These are phyloP conservation scores for Choristoneura fumiferana DNA, from an alignment of 1,140 invertebrate species.

Conservation along the genomic window DNA sequence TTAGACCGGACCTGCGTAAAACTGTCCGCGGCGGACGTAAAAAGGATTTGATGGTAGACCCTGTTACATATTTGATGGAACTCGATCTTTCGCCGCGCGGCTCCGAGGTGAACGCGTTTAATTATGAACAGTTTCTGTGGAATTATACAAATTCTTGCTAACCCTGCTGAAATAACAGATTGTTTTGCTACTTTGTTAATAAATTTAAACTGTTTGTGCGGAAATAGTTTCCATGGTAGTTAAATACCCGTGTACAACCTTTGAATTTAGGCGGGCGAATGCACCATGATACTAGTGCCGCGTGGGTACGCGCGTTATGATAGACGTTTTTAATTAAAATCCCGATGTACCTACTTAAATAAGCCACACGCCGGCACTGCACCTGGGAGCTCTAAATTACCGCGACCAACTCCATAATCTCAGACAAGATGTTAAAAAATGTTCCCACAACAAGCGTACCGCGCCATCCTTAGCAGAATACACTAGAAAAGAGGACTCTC, in stretches of 20 bases:
- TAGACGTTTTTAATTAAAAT: slow-evolving; percentile 68
- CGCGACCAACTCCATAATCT: slow-evolving; percentile 22
- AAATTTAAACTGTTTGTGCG: slow-evolving; percentile 21
- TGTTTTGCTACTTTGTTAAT: slow-evolving; percentile 31
- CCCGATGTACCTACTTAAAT: slow-evolving; percentile 57
- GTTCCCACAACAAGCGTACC: slow-evolving; percentile 38
- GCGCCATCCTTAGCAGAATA: slow-evolving; percentile 31
- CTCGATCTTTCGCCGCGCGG: slow-evolving; percentile 59
- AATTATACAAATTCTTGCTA: slow-evolving; percentile 60
- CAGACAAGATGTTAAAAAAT: slow-evolving; percentile 40
- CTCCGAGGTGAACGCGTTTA: slow-evolving; percentile 53
- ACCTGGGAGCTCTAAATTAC: slow-evolving; percentile 65
- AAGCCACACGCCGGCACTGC: slow-evolving; percentile 53
- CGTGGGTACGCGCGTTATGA: slow-evolving; percentile 48
- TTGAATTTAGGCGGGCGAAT: background rate
- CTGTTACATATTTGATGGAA: slow-evolving; percentile 71
- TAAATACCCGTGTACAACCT: background rate
- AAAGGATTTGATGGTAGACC: slow-evolving; percentile 71
- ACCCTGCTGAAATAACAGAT: slow-evolving; percentile 26
- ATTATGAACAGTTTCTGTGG: slow-evolving; percentile 61
- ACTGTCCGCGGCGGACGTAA: slow-evolving; percentile 67
- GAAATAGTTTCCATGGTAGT: slow-evolving; percentile 5
- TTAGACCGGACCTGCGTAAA: slow-evolving; percentile 60
- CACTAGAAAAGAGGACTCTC: slow-evolving; percentile 19
- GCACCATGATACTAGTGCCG: background rate